A percentile compares a stretch with the other conserved stretches of the same genome.
Conservation (phyloP, 2,888 invertebrate genomes). For the Coecobrya sp. region DNA sequence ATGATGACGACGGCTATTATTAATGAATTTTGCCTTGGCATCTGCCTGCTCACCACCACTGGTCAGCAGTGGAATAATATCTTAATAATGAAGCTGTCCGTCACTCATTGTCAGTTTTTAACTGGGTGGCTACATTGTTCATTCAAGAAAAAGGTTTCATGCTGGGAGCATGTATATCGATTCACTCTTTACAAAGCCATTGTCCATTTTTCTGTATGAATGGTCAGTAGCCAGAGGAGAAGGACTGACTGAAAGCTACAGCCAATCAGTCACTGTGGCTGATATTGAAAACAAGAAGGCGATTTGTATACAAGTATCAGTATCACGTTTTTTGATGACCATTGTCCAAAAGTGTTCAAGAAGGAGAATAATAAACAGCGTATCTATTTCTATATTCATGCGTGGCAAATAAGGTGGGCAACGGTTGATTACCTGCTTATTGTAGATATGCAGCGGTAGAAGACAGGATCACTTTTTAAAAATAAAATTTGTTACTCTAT, state of each 20-base stretch:
- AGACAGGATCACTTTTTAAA: too few species aligned
- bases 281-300: background rate
- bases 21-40: background rate
- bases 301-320: background rate
- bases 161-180: background rate
- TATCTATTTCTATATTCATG: background rate
- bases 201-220: background rate
- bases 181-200: background rate
- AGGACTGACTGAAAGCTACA: background rate
- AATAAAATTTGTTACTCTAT: too few species aligned
- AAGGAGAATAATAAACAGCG: background rate
- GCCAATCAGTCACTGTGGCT: constrained; percentile 55
- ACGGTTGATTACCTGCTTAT: background rate
- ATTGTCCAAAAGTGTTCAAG: background rate
- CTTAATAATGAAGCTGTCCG: background rate
- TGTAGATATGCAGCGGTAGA: too few species aligned
- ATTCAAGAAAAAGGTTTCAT: background rate
- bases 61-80: background rate
- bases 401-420: constrained; percentile 13
- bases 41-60: constrained; percentile 26
- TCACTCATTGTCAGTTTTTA: background rate
- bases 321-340: background rate
- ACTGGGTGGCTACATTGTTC: background rate
- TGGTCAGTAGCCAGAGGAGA: background rate
- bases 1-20: background rate